phyloP scores from a whole-genome alignment of 2,888 invertebrate species.

The Xestia xanthographa region DNA sequence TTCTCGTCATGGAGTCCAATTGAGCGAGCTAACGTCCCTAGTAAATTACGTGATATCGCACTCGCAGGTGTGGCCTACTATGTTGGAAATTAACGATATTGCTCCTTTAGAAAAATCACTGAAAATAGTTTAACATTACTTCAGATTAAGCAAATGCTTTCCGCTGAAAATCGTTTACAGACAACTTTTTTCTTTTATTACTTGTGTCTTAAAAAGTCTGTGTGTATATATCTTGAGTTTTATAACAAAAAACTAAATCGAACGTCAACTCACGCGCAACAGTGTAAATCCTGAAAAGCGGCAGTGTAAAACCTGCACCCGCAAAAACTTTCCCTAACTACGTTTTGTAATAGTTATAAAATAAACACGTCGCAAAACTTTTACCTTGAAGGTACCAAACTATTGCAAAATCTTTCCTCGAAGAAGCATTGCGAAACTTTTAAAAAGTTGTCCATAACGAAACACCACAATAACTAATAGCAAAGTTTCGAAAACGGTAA shows the following conservation, averaged over 20 bases:
- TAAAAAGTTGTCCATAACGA: conserved; percentile 39
- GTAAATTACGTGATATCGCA: conserved; percentile 62
- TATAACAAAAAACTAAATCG: background rate
- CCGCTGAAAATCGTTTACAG: background rate
- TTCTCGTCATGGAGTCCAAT: conserved; percentile 68
- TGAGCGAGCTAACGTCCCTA: conserved; percentile 63
- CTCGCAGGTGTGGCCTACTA: conserved; percentile 46
- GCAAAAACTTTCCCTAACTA: conserved; percentile 14
- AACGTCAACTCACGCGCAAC: conserved; percentile 28
- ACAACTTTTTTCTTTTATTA: background rate
- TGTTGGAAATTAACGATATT: conserved; percentile 47
- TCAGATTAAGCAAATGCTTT: conserved; percentile 28
- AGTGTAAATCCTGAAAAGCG: background rate
- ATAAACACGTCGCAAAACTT: conserved; percentile 38
- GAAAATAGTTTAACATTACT: conserved; percentile 29
- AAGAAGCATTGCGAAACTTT: conserved; percentile 46
- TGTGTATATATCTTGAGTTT: background rate
- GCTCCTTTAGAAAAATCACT: conserved; percentile 21
- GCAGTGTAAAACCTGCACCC: background rate
- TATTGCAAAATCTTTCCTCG: conserved; percentile 45
- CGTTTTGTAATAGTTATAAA: conserved; percentile 42
- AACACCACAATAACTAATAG: conserved; percentile 50
- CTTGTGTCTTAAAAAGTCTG: background rate
- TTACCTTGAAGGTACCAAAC: conserved; percentile 15
- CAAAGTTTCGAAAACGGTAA: conserved; percentile 47